These are phyloP conservation scores for Kryptolebias ocellatus DNA, from an alignment of 2,797 vertebrate species.

Conservation along the genomic window DNA sequence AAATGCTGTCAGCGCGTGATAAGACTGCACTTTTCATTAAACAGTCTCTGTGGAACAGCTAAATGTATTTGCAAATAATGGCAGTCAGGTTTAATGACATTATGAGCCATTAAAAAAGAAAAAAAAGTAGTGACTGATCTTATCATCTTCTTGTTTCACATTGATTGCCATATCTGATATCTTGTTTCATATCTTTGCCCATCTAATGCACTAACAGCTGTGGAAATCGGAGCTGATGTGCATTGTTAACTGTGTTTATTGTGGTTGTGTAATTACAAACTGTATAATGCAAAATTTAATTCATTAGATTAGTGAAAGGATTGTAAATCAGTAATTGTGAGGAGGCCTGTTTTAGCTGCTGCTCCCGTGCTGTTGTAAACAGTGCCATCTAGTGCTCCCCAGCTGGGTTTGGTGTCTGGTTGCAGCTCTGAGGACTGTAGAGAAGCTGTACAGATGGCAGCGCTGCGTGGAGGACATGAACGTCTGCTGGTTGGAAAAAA, in stretches of 20 bases:
- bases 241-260: slow-evolving; percentile 80
- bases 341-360: slow-evolving; percentile 31
- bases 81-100: slow-evolving; percentile 78
- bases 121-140: slow-evolving; percentile 70
- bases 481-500: slow-evolving; percentile 25
- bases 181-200: slow-evolving; percentile 72
- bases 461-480: slow-evolving; percentile 23
- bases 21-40: slow-evolving; percentile 81
- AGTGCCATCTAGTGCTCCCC: slow-evolving; percentile 82
- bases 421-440: slow-evolving; percentile 11
- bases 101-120: slow-evolving; percentile 75
- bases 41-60: slow-evolving; percentile 60
- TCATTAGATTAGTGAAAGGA: slow-evolving; percentile 80
- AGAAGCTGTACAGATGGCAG: slow-evolving; percentile 34
- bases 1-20: slow-evolving; percentile 62
- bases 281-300: slow-evolving; percentile 80
- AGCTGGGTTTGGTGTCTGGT: slow-evolving; percentile 2
- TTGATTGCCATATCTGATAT: slow-evolving; percentile 81
- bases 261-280: slow-evolving; percentile 82
- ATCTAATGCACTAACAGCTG: slow-evolving; percentile 76
- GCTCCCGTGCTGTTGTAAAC: slow-evolving; percentile 70
- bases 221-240: slow-evolving; percentile 75
- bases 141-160: slow-evolving; percentile 81
- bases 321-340: slow-evolving; percentile 77
- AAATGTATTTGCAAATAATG: slow-evolving; percentile 76